Conservation (phyloP, 2,888 invertebrate genomes). For the Torymus tubicola region DNA sequence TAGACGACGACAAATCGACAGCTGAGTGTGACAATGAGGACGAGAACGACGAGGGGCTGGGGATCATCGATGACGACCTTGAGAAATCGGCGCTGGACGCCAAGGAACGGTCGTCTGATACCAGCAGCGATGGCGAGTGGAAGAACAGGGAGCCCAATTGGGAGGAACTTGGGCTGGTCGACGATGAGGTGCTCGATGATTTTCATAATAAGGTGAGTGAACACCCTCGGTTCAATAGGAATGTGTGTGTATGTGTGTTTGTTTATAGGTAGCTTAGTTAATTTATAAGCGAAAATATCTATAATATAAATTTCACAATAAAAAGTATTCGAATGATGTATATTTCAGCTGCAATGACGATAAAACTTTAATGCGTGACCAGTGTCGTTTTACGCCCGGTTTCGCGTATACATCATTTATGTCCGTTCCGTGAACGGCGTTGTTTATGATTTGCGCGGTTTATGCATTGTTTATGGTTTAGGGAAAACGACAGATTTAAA, state of each 20-base stretch:
- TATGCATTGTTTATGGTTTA: not conserved
- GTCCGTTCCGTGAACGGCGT: no score
- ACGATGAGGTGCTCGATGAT: conserved; percentile 81
- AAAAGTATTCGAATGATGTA: no score
- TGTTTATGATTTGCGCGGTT: no score
- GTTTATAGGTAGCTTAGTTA: no score
- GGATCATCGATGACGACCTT: conserved; percentile 36
- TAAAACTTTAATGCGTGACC: no score
- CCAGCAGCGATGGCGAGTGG: conserved; percentile 61
- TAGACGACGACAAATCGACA: conserved; percentile 9
- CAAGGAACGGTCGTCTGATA: conserved; percentile 57
- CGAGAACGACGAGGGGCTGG: not conserved
- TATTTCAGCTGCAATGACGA: no score
- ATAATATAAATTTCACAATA: no score
- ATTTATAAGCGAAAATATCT: no score
- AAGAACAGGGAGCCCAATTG: conserved; percentile 74
- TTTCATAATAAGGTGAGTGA: conserved; percentile 83
- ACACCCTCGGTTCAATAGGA: no score
- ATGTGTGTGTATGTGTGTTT: no score
- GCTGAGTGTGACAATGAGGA: not conserved
- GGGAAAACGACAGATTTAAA: not conserved
- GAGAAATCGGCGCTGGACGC: conserved; percentile 54
- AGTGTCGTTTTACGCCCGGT: no score
- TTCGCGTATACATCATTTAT: no score
- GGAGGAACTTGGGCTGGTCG: conserved; percentile 82